A percentile compares a stretch with the other conserved stretches of the same genome.
phyloP scores from a whole-genome alignment of 2,888 invertebrate species.

The Cactoblastis cactorum region DNA sequence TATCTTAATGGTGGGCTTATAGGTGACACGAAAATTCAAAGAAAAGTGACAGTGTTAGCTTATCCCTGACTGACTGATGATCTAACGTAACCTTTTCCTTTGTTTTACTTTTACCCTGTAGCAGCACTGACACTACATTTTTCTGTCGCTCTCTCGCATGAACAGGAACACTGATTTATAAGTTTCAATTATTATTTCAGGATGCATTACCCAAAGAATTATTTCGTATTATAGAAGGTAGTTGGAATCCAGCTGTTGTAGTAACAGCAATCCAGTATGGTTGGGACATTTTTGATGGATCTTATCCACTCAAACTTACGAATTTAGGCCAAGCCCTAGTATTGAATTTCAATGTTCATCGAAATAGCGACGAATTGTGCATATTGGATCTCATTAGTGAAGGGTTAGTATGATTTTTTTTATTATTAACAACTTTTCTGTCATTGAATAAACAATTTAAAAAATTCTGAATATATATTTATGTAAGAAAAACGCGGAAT shows the following conservation, averaged over 20 bases:
- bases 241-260: conserved; percentile 87
- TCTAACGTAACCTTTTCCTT: too few relatives aligned
- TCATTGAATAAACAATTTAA: too few relatives aligned
- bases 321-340: conserved; percentile 84
- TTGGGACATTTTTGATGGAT: conserved; percentile 93
- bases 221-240: conserved; percentile 86
- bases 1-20: too few relatives aligned
- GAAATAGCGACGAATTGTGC: conserved; percentile 51
- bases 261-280: conserved; percentile 87
- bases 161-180: background rate
- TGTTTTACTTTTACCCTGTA: too few relatives aligned
- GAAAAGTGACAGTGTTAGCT: too few relatives aligned
- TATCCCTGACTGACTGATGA: too few relatives aligned
- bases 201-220: conserved; percentile 83
- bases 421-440: too few relatives aligned
- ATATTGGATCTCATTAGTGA: conserved; percentile 80
- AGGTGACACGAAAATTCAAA: too few relatives aligned
- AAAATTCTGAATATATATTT: too few relatives aligned
- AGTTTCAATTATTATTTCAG: conserved; percentile 53
- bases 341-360: conserved; percentile 70
- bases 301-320: conserved; percentile 86
- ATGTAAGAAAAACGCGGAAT: too few relatives aligned
- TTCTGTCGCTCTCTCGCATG: too few relatives aligned
- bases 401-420: conserved; percentile 47
- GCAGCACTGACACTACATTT: too few relatives aligned